phyloP scores from a whole-genome alignment of 2,888 invertebrate species.

The Ophion slaviceki region DNA sequence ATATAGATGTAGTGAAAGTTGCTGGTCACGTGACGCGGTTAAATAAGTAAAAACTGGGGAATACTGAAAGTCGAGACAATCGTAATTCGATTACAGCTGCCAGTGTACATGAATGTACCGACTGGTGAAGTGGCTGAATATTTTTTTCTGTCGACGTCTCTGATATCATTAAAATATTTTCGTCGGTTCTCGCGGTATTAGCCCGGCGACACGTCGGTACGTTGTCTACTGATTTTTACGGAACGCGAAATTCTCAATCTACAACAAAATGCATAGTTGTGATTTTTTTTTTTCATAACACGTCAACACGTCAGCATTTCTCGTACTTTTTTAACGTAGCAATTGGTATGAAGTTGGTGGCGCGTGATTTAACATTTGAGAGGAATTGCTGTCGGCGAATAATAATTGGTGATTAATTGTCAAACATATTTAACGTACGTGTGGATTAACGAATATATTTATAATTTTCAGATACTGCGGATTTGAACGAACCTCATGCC shows the following conservation, averaged over 20 bases:
- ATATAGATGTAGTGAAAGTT: constrained; percentile 18
- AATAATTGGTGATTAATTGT: neutral
- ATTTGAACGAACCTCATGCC: constrained; percentile 20
- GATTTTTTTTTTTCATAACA: neutral
- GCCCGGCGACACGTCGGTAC: neutral
- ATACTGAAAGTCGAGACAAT: neutral
- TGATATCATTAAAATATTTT: neutral
- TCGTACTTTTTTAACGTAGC: neutral
- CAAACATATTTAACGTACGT: neutral
- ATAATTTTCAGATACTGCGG: constrained; percentile 15
- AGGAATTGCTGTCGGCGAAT: neutral
- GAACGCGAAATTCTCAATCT: neutral
- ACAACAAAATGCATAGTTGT: neutral
- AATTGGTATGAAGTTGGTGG: neutral
- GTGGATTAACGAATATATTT: neutral
- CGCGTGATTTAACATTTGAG: neutral
- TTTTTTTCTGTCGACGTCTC: neutral
- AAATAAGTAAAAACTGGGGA: neutral
- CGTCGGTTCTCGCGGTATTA: neutral
- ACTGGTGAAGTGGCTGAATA: neutral
- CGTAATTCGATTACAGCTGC: constrained; percentile 4
- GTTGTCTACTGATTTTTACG: neutral
- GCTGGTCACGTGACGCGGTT: constrained; percentile 28
- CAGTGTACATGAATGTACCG: constrained; percentile 27
- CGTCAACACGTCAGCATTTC: constrained; percentile 18